Conservation (phyloP, 1,140 invertebrate species). For the Phenacoccus solenopsis region DNA sequence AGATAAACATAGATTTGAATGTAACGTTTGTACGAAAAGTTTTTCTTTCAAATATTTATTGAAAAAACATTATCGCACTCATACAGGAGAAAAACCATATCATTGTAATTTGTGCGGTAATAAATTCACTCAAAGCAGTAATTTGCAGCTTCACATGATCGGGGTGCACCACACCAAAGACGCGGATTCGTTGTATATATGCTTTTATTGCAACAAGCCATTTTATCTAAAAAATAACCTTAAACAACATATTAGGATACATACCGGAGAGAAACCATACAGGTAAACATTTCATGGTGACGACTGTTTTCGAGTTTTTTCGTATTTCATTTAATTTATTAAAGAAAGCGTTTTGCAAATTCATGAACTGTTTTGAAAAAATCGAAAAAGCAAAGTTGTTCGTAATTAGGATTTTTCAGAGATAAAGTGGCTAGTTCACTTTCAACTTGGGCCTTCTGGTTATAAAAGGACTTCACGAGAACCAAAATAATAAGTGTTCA, state of each 20-base stretch:
- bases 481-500: too few species aligned
- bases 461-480: too few species aligned
- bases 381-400: too few species aligned
- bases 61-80: constrained; percentile 31
- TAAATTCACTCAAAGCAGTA: constrained; percentile 59
- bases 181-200: constrained; percentile 25
- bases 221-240: constrained; percentile 59
- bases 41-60: constrained; percentile 32
- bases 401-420: too few species aligned
- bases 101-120: constrained; percentile 62
- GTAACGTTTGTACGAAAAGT: constrained; percentile 30
- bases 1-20: constrained; percentile 19
- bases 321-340: not conserved
- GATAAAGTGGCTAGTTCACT: too few species aligned
- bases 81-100: constrained; percentile 61
- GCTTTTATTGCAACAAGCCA: constrained; percentile 41
- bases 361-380: too few species aligned
- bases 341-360: too few species aligned
- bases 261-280: constrained; percentile 70
- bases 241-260: constrained; percentile 47
- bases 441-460: too few species aligned
- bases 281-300: constrained; percentile 39
- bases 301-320: not conserved
- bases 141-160: constrained; percentile 41
- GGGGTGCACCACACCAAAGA: constrained; percentile 21